Base-by-base conservation (phyloP, 2,888 invertebrate species). In the Chrysolina oricalcia region DNA sequence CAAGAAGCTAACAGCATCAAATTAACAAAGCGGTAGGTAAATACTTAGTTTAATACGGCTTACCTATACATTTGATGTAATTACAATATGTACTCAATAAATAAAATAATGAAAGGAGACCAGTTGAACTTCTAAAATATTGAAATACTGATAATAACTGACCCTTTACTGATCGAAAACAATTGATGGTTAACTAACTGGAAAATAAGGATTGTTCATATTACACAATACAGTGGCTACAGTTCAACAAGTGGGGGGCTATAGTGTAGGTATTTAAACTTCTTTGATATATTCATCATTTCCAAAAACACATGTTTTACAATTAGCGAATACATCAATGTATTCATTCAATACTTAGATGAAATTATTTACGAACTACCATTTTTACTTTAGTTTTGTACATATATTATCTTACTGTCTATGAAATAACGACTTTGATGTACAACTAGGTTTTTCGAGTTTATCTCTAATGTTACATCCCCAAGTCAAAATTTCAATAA, bases 91-190 rank as follows among this genome's bases (percentile, higher is more conserved):
- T 83, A 85, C 83, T 85, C 83, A 87, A 87, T 86, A 87, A 87
- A 87, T 87, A 83, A 85, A 87, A 86, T 85, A 85, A 86, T 85
- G 85, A 85, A 86, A 81, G 62, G 85, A 85, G 86, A 86, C 86
- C 86, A 85, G 85, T 82, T 82, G 78, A 82, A 81, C 79, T 50
- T 50, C 46, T 48, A 66, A 15, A 50, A 35, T 50, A 50, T 50
- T 73, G 70, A 82, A 87, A 88, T 87, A 88, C 87, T 88, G 87
- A 87, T 85, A 86, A 85, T 86, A 85, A 87, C 87, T 87, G 87
- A 87, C 87, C 87, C 75, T 82, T 79, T 67, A 75, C 62, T 50
- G 35, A 41, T 68, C n/a, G 23, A 64, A 70, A 73, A 56, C 70
- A 56, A 66, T 72, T 66, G 23, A 21, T 65, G 68, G 59, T 70